Base-by-base conservation (phyloP, 2,888 invertebrate species). In the Antitype chi region DNA sequence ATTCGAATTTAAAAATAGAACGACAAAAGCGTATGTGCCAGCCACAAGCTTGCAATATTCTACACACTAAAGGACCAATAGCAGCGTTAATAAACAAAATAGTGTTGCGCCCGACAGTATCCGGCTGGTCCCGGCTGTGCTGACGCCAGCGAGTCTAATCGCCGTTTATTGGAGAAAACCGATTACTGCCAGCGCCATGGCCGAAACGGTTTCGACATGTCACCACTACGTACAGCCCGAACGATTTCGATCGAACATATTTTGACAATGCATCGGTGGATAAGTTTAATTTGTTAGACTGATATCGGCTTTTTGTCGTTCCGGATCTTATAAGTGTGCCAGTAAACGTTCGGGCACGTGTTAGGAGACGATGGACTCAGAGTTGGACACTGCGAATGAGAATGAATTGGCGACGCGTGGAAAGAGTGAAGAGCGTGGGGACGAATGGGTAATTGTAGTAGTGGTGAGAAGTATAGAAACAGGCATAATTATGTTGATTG, bases 81-180 rank as follows among this genome's bases (percentile, higher is more conserved):
- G 79, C 53, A 76, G 67, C 76, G 76, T 87, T 85, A 86, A 79
- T 78, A 85, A 84, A 83, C 76, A 82, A 78, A 87, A 85, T 81
- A 80, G 78, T 85, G 88, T 88, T 68, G 87, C 63, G 63, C 76
- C 72, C 87, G 91, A 92, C 82, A 89, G 94, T 96, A 94, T 94
- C 67, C 89, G 88, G 91, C 87, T 88, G 89, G 92, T 91, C 88
- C 92, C 90, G 90, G 91, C 93, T 94, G 91, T 92, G 95, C 95
- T 96, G 96, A 96, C 96, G 96, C 96, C 96, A 92, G 95, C 96
- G 96, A 92, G 96, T 96, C 96, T 96, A 96, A 96, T 96, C 96
- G 96, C 80, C 96, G 95, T 96, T 96, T 96, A 96, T 96, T 96
- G 96, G 96, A 96, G 96, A 96, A 96, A 96, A 96, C 96, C 96